Evolutionary conservation across 2,113 vertebrate species (phyloP).

Genomic region (Bagarius yarrelli): DNA sequence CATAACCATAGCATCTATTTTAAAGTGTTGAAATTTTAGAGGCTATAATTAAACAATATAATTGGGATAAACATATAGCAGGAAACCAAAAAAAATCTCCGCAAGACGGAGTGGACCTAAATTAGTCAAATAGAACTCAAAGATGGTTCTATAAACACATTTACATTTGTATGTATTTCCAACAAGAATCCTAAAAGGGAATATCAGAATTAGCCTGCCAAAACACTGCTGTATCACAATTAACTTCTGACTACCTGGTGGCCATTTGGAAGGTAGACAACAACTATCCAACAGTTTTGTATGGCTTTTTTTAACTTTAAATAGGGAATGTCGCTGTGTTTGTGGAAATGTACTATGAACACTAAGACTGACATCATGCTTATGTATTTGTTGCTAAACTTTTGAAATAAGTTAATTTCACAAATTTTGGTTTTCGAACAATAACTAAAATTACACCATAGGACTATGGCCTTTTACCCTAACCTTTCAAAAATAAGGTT

Average conservation of each 20-base stretch:
- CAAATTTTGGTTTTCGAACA: background rate
- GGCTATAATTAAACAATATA: background rate
- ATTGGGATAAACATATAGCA: background rate
- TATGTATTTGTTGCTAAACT: background rate
- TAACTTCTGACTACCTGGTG: background rate
- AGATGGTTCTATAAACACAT: background rate
- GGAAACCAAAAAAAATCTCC: background rate
- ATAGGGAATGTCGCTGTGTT: constrained; percentile 36
- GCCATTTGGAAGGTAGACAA: constrained; percentile 14
- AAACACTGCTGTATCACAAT: constrained; percentile 9
- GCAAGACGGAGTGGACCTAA: background rate
- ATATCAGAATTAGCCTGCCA: no score
- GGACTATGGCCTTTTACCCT: background rate
- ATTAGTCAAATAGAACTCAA: background rate
- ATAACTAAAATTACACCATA: background rate
- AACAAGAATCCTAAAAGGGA: background rate
- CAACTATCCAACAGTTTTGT: background rate
- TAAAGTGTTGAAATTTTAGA: background rate
- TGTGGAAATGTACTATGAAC: background rate
- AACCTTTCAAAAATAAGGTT: background rate
- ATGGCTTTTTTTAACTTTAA: constrained; percentile 18
- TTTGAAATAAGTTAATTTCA: constrained; percentile 23
- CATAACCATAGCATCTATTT: background rate
- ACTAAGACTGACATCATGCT: background rate
- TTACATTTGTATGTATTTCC: background rate